A percentile compares a stretch with the other conserved stretches of the same genome.
Conservation (phyloP, 2,797 vertebrate genomes). For the Eupleurogrammus muticus region DNA sequence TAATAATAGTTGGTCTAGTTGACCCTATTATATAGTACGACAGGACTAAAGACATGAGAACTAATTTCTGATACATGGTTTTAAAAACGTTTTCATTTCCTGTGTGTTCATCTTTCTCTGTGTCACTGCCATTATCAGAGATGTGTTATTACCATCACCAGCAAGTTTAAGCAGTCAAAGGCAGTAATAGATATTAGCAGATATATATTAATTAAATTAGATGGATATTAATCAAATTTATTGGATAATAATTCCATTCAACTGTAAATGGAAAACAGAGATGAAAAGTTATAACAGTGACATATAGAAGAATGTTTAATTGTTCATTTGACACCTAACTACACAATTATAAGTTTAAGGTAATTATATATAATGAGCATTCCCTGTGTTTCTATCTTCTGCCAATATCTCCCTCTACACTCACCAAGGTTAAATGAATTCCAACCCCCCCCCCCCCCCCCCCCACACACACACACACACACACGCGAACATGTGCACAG, state of each 20-base stretch:
- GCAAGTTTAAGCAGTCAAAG: conserved; percentile 5
- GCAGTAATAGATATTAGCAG: conserved; percentile 5
- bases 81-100: neutral
- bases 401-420: neutral
- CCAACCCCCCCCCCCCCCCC: too few species aligned
- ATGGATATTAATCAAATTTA: conserved; percentile 9
- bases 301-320: neutral
- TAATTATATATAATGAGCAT: conserved; percentile 5
- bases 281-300: neutral
- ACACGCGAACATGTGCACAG: neutral
- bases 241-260: neutral
- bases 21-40: neutral
- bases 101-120: neutral
- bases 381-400: neutral
- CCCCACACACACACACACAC: neutral
- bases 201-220: conserved; percentile 11
- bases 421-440: conserved; percentile 43
- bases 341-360: neutral
- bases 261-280: neutral
- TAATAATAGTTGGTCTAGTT: neutral
- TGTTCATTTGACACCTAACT: neutral
- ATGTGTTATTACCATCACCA: neutral
- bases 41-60: neutral
- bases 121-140: neutral
- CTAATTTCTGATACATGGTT: neutral